Evolutionary conservation across 2,113 vertebrate genomes (phyloP), one percentile per base, ranked within the genome.

Genomic region (Ceuthmochares aereus): DNA sequence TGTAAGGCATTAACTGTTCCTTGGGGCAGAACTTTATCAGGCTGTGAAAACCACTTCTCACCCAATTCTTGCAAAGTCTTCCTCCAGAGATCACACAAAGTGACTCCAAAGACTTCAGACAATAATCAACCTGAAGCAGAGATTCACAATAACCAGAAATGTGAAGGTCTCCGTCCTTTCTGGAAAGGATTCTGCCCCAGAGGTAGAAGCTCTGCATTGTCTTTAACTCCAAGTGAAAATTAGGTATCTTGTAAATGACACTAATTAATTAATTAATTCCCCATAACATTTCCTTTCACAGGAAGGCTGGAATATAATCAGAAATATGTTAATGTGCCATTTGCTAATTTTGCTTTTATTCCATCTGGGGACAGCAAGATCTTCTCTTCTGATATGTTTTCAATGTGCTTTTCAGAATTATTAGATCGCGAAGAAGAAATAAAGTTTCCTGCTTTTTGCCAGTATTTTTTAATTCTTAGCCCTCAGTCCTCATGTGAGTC

Each of bases 261-360:
- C 9, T 0, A 74, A 83, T 55, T 45, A 84, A 86, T 87, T 66
- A 80, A 93, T 76, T 64, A 83, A 72, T 70, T 58, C 40, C 67
- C 74, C 49, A 3, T 76, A 82, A 74, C 32, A 34, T 55, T 62
- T 89, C 64, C 72, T 64, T 84, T 60, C 6, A 3, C 56, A 49
- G 68, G 37, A 86, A 93, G 55, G 74, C 40, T 92, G 87, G 75
- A 88, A 87, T 78, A 69, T 68, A 87, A 93, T 90, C 92, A 95
- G 88, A 75, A 95, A 92, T 96, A 95, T 96, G 95, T 64, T 96
- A 96, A 96, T 97, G 93, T 95, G 92, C 93, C 93, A 96, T 96
- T 96, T 96, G 83, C 49, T 95, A 72, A 93, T 81, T 89, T 87
- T 52, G 25, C 76, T 96, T 79, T 76, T 68, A 29, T 43, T 89